Conservation (phyloP, 2,113 vertebrate species). For the Hylia prasina region DNA sequence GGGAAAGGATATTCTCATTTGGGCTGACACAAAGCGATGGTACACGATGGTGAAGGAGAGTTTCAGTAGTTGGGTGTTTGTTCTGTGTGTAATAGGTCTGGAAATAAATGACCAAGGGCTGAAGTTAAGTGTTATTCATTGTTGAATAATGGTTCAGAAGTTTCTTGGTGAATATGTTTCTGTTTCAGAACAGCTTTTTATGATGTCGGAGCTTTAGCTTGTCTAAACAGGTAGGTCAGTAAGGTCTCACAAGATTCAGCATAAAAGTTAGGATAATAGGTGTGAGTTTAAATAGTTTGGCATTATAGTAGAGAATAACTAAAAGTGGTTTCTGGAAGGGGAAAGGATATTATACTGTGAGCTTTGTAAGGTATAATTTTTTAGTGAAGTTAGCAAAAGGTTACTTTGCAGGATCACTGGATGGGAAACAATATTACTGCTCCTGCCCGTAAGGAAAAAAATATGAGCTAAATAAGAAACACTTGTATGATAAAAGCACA, state of each 20-base stretch:
- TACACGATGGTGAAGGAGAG: background rate
- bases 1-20: background rate
- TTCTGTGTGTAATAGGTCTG: background rate
- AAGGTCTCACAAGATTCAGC: background rate
- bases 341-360: background rate
- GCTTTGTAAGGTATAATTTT: background rate
- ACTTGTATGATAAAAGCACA: background rate
- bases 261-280: background rate
- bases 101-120: background rate
- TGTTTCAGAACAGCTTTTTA: background rate
- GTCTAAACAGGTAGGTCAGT: background rate
- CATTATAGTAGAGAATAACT: background rate
- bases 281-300: background rate
- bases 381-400: background rate
- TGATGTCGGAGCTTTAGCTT: background rate
- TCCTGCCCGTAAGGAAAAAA: background rate
- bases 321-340: background rate
- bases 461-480: background rate
- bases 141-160: background rate
- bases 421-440: background rate
- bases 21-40: background rate
- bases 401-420: background rate
- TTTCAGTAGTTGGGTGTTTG: background rate
- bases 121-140: background rate
- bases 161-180: background rate